Evolutionary conservation across 1,140 invertebrate genomes (phyloP), one percentile per base, ranked within the genome.

Genomic region (Aricia agestis): DNA sequence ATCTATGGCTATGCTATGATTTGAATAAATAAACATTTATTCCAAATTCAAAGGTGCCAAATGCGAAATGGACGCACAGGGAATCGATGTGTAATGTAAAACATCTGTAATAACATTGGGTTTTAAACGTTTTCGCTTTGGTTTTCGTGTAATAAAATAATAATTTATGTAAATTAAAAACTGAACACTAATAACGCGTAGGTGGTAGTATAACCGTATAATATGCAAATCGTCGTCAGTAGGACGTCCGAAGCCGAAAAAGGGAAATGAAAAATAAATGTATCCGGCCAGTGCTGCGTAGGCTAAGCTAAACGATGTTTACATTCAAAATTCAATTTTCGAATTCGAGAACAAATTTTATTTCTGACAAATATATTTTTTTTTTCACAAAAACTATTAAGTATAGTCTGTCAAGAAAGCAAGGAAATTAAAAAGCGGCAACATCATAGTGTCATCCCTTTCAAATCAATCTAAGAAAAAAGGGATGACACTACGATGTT

Each of bases 221-320:
- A 82, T 85, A 88, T 90, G 86, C 81, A 82, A 87, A 89, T 83
- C 77, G 69, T 79, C 76, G 79, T 70, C 79, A 82, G 85, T 90
- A 84, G 86, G 87, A 88, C 83, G 88, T 89, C 86, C 86, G 86
- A 76, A 73, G 76, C 83, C 76, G 84, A 89, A 76, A 86, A 84
- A 78, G 89, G 82, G 79, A 84, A 85, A 86, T 81, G 80, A 82
- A 85, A 83, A 86, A 86, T 80, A 84, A 82, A 88, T 89, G 85
- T 87, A 85, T 89, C 87, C 86, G 87, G 80, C 76, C 75, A 68
- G 75, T 70, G 70, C 41, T 71, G 85, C 78, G 85, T 90, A 78
- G 86, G 88, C 78, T 83, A 75, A 69, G 88, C 78, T 83, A 75
- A 69, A 71, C 67, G 71, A 72, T 68, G 67, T 57, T 68, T 63